phyloP scores from a whole-genome alignment of 2,888 invertebrate genomes.

The Eutolmus rufibarbis region DNA sequence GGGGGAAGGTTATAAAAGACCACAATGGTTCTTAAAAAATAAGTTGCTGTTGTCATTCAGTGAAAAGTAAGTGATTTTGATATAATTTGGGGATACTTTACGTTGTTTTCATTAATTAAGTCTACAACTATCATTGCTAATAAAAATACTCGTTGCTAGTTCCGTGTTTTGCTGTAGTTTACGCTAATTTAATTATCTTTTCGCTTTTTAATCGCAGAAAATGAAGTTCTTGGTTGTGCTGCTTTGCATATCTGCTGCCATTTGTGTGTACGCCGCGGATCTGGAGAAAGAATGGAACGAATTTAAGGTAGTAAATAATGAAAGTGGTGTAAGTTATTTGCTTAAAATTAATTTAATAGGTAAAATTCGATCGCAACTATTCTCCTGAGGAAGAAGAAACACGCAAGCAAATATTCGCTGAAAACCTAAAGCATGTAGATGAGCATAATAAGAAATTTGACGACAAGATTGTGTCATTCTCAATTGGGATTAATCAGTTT shows the following conservation, averaged over 20 bases:
- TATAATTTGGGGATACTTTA: background rate
- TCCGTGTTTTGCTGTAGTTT: background rate
- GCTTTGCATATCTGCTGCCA: background rate
- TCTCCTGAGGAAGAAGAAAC: background rate
- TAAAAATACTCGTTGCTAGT: background rate
- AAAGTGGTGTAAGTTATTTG: background rate
- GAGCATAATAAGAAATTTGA: slow-evolving; percentile 1
- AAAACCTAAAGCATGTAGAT: background rate
- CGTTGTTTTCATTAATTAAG: background rate
- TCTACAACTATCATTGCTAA: background rate
- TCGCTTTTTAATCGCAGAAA: background rate
- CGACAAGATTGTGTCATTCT: background rate
- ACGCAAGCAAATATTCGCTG: background rate
- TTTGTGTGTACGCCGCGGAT: background rate
- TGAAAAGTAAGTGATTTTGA: background rate
- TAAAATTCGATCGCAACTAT: background rate
- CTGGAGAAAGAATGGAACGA: background rate
- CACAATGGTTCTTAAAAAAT: background rate
- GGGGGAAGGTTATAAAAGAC: background rate
- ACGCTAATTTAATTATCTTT: background rate
- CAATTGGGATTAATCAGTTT: background rate
- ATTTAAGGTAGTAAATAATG: background rate
- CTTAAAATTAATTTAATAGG: background rate
- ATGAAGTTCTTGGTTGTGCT: slow-evolving; percentile 6
- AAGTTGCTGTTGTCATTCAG: background rate